Evolutionary conservation across 1,140 invertebrate species (phyloP).

Genomic region (Nilaparvata lugens): DNA sequence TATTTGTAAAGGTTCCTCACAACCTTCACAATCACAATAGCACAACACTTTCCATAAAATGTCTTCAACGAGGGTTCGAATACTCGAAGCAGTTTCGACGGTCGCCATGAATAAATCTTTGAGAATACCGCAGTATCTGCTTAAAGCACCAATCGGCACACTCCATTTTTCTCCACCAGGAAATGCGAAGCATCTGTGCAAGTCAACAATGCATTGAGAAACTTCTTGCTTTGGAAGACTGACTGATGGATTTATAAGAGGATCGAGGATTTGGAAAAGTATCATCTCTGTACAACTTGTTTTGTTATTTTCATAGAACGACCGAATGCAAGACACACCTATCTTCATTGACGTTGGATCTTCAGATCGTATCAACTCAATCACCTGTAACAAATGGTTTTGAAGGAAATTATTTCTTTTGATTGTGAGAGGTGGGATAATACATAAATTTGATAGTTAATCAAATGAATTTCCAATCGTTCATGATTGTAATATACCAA

Average conservation of each 20-base stretch:
- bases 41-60: slow-evolving; percentile 33
- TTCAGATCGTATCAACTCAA: slow-evolving; percentile 9
- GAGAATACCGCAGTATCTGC: slow-evolving; percentile 30
- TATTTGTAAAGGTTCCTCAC: slow-evolving; percentile 26
- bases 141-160: slow-evolving; percentile 30
- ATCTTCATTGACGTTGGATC: slow-evolving; percentile 4
- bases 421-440: too few relatives aligned
- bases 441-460: too few relatives aligned
- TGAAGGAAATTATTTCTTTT: too few relatives aligned
- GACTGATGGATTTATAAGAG: not conserved
- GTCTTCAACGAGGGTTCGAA: slow-evolving; percentile 31
- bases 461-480: too few relatives aligned
- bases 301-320: not conserved
- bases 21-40: not conserved
- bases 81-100: slow-evolving; percentile 29
- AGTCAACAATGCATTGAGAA: slow-evolving; percentile 32
- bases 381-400: not conserved
- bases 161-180: slow-evolving; percentile 32
- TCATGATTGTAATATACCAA: too few relatives aligned
- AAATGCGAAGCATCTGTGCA: slow-evolving; percentile 35
- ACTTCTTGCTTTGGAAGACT: slow-evolving; percentile 29
- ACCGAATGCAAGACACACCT: not conserved
- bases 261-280: not conserved
- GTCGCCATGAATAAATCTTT: slow-evolving; percentile 35
- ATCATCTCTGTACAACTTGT: not conserved